A percentile compares a stretch with the other conserved stretches of the same genome.
phyloP scores from a whole-genome alignment of 2,113 vertebrate species.

The Castor canadensis region DNA sequence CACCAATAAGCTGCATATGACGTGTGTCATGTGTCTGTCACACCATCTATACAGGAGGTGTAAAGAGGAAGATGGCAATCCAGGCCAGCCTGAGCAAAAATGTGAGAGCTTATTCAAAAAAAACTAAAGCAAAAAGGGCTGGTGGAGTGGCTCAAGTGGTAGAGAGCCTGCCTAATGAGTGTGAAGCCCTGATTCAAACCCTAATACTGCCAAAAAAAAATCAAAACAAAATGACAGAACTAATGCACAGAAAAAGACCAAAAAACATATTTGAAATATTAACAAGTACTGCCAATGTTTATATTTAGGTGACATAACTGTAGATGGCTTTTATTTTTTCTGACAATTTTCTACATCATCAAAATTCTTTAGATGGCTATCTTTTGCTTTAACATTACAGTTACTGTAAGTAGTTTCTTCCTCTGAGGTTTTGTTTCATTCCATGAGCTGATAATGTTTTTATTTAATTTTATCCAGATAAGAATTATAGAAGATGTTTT shows the following conservation, averaged over 20 bases:
- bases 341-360: constrained; percentile 13
- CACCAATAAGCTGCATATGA: no score
- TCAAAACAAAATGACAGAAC: not conserved
- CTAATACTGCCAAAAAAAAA: no score
- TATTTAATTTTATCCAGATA: constrained; percentile 14
- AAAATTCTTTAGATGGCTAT: not conserved
- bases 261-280: not conserved
- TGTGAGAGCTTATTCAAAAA: no score
- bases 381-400: not conserved
- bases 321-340: not conserved
- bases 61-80: no score
- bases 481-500: not conserved
- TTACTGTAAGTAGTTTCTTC: not conserved
- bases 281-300: not conserved
- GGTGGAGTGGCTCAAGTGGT: no score
- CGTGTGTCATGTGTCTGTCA: no score
- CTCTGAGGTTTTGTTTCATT: not conserved
- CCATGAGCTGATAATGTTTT: not conserved
- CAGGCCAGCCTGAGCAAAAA: no score
- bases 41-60: no score
- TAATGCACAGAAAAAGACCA: not conserved
- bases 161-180: no score
- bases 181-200: no score
- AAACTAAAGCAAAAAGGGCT: no score
- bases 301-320: not conserved